Evolutionary conservation across 1,140 invertebrate species (phyloP), one percentile per base, ranked within the genome.

Genomic region (Marisa cornuarietis): DNA sequence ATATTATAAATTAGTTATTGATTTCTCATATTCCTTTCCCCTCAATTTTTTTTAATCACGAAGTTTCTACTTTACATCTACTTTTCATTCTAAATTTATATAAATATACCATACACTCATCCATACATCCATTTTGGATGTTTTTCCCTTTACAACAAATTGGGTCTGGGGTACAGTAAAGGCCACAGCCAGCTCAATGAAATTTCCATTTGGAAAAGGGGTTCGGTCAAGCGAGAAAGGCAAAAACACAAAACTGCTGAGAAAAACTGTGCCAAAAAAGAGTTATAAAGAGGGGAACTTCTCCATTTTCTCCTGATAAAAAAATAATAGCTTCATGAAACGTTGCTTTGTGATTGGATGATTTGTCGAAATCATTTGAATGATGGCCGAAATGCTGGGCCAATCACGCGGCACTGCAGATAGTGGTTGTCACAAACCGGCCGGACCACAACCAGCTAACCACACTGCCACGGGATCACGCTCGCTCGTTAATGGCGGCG

Each of bases 361-460:
- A 76, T 65, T 49, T 42, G 22, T 26, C 7, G 16, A 58, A 51
- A 74, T 22, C 3, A 65, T 42, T 42, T 18, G 22, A n/a, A 63
- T 78, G 62, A 26, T 54, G 74, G 85, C 82, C 82, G 84, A 82
- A 82, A 84, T 49, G 81, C 49, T 75, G 76, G 73, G 66, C 75
- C 79, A 84, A 82, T 85, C 85, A 82, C 80, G 77, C 92, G 95
- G 96, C 94, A 96, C 95, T 96, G 95, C 93, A 94, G 95, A 95
- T 95, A 97, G 96, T 95, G 96, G 96, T 95, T 96, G 96, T 97
- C 93, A 76, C 88, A 54, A n/a, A 42, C 66, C 18, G 88, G 83
- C 82, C 84, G 79, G 78, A 84, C 83, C 94, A 96, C 96, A 97
- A 97, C 96, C 96, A 97, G 96, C 96, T 97, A 98, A 97, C 96